Base-by-base conservation (phyloP, 2,113 vertebrate genomes). In the Redunca redunca region DNA sequence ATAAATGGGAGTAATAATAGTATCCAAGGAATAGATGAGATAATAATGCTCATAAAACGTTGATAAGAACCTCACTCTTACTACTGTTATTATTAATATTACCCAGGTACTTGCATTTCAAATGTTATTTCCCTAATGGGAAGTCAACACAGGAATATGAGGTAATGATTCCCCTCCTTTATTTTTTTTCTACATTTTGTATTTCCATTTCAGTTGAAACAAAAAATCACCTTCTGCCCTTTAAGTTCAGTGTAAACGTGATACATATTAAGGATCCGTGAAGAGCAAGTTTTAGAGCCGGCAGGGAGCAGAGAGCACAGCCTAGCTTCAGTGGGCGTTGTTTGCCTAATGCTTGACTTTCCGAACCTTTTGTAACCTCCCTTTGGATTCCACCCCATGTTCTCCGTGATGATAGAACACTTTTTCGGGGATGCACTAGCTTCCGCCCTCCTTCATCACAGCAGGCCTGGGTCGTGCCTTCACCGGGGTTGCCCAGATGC, bases 311-410 rank as follows among this genome's bases (percentile, higher is more conserved):
- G 93, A 92, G 23, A 85, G 28, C 78, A 40, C 67, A 93, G 14
- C 4, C 36, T 23, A 9, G 21, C 93, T 97, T 88, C 30, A 40
- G 12, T 50, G 89, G 36, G 46, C 52, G n/a, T 74, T 60, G 7
- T 90, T 98, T 96, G 82, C 91, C 53, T 57, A 67, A 85, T 96
- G 85, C 92, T 36, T n/a, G n/a, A 71, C 74, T 80, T 96, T 97
- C 92, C 25, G 87, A 88, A 95, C 52, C 86, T 84, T 97, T 95
- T 98, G 94, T 93, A 97, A 93, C 91, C 50, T 91, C 40, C 93
- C 55, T 89, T 96, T 95, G 94, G 96, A 90, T 97, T 78, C 74
- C 2, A 92, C 85, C 77, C 97, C 95, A 90, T 86, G 94, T 80
- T 84, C 6, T 25, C 1, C 7, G 40, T 23, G 88, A 2, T 36